phyloP scores from a whole-genome alignment of 2,888 invertebrate genomes.

The Myopa testacea region DNA sequence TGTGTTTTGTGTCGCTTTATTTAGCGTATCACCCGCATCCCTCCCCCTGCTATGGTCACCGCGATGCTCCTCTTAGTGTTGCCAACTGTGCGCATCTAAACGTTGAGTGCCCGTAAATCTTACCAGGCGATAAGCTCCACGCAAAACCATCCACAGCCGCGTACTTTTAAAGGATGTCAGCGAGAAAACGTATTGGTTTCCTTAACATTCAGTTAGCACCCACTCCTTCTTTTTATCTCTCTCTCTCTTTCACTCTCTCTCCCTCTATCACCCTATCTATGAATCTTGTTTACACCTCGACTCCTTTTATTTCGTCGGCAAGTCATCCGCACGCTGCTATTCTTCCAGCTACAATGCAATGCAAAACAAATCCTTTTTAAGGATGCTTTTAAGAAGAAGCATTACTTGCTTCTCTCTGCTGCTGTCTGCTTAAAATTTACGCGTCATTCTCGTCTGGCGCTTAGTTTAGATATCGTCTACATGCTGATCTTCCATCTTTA shows the following conservation, averaged over 20 bases:
- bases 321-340: conserved; percentile 21
- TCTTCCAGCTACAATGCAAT: background rate
- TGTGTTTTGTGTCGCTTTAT: background rate
- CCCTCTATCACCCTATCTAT: background rate
- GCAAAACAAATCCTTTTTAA: conserved; percentile 31
- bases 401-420: background rate
- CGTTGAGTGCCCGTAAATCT: conserved; percentile 14
- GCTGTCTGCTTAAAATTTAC: background rate
- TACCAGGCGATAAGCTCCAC: conserved; percentile 15
- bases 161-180: background rate
- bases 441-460: background rate
- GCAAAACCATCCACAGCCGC: conserved; percentile 9
- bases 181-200: background rate
- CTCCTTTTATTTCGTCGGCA: background rate
- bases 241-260: conserved; percentile 2
- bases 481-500: background rate
- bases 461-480: conserved; percentile 1
- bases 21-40: no score
- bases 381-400: background rate
- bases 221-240: background rate
- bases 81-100: background rate
- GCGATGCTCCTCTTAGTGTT: background rate
- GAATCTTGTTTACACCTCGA: background rate
- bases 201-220: background rate
- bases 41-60: background rate